phyloP scores from a whole-genome alignment of 2,888 invertebrate genomes.

The Sphaeridia pumilis region DNA sequence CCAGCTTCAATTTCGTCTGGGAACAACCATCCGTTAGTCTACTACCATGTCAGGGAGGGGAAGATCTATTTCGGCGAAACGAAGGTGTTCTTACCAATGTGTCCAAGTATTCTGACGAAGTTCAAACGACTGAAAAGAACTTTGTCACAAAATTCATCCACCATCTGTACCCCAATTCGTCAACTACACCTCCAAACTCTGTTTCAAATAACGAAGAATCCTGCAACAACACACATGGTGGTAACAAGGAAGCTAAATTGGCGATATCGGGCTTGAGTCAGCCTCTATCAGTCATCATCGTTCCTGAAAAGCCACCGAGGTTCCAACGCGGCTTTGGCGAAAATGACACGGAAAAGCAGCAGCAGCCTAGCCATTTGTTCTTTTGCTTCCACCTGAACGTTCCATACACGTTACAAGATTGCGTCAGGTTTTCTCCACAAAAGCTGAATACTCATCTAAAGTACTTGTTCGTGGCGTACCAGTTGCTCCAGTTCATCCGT shows the following conservation, averaged over 20 bases:
- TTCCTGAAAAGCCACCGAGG: not conserved
- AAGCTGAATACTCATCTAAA: slow-evolving; percentile 66
- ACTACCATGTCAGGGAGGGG: not conserved
- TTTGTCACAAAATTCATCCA: slow-evolving; percentile 20
- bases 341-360: not conserved
- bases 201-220: too few species aligned
- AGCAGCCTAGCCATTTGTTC: slow-evolving; percentile 3
- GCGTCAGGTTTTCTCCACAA: slow-evolving; percentile 78
- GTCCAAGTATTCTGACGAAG: not conserved
- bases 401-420: slow-evolving; percentile 65
- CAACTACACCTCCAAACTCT: not conserved
- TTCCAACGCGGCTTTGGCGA: not conserved
- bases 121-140: slow-evolving; percentile 11
- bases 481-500: slow-evolving; percentile 64
- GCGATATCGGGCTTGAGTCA: slow-evolving; percentile 33
- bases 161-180: slow-evolving; percentile 26
- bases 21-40: slow-evolving; percentile 28
- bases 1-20: slow-evolving; percentile 33
- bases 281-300: slow-evolving; percentile 21
- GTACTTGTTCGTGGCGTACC: slow-evolving; percentile 75
- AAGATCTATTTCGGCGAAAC: not conserved
- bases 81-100: not conserved
- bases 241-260: slow-evolving; percentile 3
- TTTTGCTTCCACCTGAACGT: slow-evolving; percentile 54
- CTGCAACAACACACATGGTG: not conserved